Evolutionary conservation across 1,140 invertebrate species (phyloP).

Genomic region (Ips typographus): DNA sequence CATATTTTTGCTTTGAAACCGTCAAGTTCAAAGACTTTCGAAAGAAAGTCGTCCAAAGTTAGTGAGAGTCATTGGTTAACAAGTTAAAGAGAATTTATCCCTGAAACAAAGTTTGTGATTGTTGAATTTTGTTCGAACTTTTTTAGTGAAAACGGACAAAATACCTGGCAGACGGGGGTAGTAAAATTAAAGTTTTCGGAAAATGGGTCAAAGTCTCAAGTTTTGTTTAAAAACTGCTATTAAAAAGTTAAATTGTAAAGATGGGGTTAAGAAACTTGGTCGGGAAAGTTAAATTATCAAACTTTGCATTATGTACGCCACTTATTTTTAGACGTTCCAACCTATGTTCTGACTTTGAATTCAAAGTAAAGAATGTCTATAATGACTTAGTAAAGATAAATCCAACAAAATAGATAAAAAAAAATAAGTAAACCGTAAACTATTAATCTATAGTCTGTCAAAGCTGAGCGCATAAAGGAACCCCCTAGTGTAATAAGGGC

Average conservation of each 20-base stretch:
- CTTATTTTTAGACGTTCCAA: conserved; percentile 33
- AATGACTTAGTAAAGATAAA: no score
- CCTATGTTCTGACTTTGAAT: background rate
- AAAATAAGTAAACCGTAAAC: conserved; percentile 5
- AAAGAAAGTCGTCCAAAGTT: conserved; percentile 14
- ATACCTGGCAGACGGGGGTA: conserved; percentile 28
- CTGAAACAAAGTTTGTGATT: conserved; percentile 36
- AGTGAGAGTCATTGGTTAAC: conserved; percentile 25
- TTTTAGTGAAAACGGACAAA: conserved; percentile 33
- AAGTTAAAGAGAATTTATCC: conserved; percentile 32
- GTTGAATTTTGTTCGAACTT: conserved; percentile 30
- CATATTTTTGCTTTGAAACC: no score
- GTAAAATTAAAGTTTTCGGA: conserved; percentile 39
- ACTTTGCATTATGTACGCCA: conserved; percentile 41
- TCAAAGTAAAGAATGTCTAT: no score
- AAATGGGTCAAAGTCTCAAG: conserved; percentile 43
- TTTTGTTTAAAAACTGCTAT: conserved; percentile 46
- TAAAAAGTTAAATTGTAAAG: conserved; percentile 44
- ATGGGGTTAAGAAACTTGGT: conserved; percentile 40
- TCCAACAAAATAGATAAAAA: no score
- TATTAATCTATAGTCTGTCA: conserved; percentile 29
- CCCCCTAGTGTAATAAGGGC: conserved; percentile 30
- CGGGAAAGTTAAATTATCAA: conserved; percentile 41
- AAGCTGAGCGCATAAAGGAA: conserved; percentile 19
- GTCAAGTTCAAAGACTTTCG: conserved; percentile 13